Evolutionary conservation across 1,140 invertebrate genomes (phyloP).

Genomic region (Zophobas atratus): DNA sequence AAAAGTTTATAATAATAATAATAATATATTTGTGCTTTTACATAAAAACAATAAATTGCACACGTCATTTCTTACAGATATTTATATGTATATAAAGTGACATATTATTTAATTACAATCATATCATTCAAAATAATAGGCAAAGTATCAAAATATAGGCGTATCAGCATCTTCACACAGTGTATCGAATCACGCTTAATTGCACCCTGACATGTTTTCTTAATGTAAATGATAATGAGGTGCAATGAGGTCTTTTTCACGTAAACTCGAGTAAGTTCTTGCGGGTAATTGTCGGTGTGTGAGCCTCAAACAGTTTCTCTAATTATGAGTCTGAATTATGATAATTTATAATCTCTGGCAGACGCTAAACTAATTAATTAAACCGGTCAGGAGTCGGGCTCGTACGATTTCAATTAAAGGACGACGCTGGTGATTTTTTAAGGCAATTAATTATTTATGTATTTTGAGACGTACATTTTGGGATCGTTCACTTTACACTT

Average conservation of each 20-base stretch:
- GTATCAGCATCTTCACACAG: no score
- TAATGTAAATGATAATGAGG: conserved; percentile 16
- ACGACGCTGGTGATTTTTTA: conserved; percentile 35
- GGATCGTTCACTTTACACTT: conserved; percentile 39
- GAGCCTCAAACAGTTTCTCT: conserved; percentile 25
- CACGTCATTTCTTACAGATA: no score
- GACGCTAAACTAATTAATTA: conserved; percentile 38
- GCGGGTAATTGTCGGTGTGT: conserved; percentile 10
- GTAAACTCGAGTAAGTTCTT: conserved; percentile 15
- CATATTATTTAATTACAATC: no score
- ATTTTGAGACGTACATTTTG: conserved; percentile 16
- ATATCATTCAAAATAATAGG: no score
- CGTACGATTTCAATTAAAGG: conserved; percentile 39
- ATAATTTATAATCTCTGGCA: conserved; percentile 25
- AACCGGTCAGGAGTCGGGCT: conserved; percentile 27
- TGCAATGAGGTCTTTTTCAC: conserved; percentile 18
- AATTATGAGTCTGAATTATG: conserved; percentile 36
- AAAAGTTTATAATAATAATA: no score
- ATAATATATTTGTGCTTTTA: no score
- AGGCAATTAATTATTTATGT: conserved; percentile 37
- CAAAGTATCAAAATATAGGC: no score
- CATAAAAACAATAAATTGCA: no score
- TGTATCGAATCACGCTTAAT: no score
- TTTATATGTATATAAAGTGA: no score
- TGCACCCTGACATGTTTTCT: no score